Conservation (phyloP, 2,113 vertebrate genomes). For the Pluvianellus socialis region DNA sequence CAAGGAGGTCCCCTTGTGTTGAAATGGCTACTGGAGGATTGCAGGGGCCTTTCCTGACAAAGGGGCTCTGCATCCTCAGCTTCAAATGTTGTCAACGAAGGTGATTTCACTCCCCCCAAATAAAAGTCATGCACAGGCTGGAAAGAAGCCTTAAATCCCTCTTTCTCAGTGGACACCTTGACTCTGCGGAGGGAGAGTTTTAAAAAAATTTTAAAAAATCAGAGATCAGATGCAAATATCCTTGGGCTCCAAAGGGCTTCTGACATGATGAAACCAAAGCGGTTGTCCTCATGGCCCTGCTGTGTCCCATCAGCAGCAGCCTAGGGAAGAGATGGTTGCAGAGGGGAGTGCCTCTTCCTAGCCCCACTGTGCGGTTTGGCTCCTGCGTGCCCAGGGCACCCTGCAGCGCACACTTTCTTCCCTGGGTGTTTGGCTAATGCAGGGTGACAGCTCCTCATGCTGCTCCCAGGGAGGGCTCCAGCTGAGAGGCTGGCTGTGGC, state of each 20-base stretch:
- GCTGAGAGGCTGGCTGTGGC: not conserved
- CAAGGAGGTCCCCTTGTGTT: not conserved
- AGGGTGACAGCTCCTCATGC: not conserved
- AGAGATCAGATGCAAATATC: not conserved
- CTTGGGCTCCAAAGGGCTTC: not conserved
- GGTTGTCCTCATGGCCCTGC: not conserved
- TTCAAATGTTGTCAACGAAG: not conserved
- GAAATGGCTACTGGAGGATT: not conserved
- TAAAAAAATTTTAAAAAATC: not conserved
- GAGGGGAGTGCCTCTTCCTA: too few relatives aligned
- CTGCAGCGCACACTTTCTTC: not conserved
- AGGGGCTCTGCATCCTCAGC: not conserved
- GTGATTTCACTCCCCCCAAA: not conserved
- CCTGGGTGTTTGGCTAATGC: not conserved
- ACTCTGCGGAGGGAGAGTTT: not conserved
- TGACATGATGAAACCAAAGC: not conserved
- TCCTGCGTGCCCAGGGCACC: not conserved
- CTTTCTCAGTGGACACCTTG: not conserved
- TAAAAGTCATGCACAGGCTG: not conserved
- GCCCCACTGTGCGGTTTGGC: fast-evolving
- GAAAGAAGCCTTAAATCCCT: not conserved
- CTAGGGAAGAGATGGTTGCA: not conserved
- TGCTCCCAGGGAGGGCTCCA: not conserved
- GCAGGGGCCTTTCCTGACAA: not conserved
- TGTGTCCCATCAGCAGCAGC: not conserved